Evolutionary conservation across 2,113 vertebrate species (phyloP).

Genomic region (Anarhynchus alexandrinus): DNA sequence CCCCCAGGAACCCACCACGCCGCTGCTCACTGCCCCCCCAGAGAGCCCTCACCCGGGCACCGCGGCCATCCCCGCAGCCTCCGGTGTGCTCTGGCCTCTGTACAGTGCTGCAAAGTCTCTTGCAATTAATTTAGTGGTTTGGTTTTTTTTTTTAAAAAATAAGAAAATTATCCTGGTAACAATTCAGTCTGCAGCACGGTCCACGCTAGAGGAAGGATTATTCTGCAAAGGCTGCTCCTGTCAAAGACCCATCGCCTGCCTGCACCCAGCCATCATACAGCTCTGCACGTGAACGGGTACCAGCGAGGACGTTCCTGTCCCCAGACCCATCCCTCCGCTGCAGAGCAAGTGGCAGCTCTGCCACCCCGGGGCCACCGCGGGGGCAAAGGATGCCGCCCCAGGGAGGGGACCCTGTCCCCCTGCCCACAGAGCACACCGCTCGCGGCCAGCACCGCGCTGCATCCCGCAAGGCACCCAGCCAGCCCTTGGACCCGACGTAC

Average conservation of each 20-base stretch:
- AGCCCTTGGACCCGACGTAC: background rate
- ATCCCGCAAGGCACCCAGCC: background rate
- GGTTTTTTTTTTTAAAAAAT: background rate
- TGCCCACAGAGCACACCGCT: too few relatives aligned
- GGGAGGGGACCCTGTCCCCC: background rate
- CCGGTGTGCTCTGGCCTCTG: background rate
- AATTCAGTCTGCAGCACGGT: background rate
- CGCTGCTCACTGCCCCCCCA: background rate
- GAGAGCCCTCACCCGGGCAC: accelerated
- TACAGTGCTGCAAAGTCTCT: background rate
- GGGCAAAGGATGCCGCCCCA: background rate
- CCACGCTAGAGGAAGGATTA: background rate
- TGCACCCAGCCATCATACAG: background rate
- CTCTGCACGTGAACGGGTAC: accelerated
- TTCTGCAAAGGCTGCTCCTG: background rate
- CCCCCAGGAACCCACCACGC: background rate
- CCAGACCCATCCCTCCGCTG: background rate
- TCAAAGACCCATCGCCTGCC: background rate
- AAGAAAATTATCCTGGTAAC: background rate
- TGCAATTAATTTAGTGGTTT: background rate
- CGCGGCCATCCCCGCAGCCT: background rate
- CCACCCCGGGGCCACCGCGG: accelerated
- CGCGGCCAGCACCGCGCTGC: accelerated
- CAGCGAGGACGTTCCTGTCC: background rate
- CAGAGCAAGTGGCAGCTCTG: background rate